Evolutionary conservation across 2,797 vertebrate species (phyloP), one percentile per base, ranked within the genome.

Genomic region (Neoniphon sammara): DNA sequence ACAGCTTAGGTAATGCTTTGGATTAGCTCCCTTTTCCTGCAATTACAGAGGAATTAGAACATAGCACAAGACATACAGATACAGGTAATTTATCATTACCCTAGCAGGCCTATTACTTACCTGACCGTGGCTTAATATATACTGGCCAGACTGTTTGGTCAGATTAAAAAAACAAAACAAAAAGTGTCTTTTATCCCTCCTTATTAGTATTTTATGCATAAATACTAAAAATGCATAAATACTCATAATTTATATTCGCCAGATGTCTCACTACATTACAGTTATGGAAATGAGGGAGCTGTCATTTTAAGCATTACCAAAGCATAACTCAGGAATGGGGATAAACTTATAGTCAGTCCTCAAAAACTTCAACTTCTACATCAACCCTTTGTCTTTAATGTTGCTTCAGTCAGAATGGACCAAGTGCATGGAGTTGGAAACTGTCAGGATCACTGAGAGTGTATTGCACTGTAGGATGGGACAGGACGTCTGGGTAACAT

Each of bases 391-490:
- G 14, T 42, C n/a, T 54, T 4, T 66, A 21, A 8, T 12, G 11
- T 53, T 57, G 17, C 66, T 56, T 77, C 18, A 49, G 30, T 70
- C 53, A 7, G 30, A 62, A 14, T 11, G 44, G 44, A 17, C 14
- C 44, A 46, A 55, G 55, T 34, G 59, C 66, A 66, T 27, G 49
- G 61, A 44, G 62, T 65, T 73, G 61, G 52, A 68, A 79, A 20
- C 53, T 12, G 47, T n/a, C 25, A 8, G 65, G 67, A 66, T 68
- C 76, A 7, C 23, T 77, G 66, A 56, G 47, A 53, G 30, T 47
- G 62, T 27, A 30, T 44, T 18, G 31, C 56, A 36, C 52, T 5
- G 46, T 14, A 34, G 30, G 49, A 61, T 27, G 21, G 17, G n/a
- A 73, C 27, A 50, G 36, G 25, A 69, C 44, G 39, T 57, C 46